Percentiles rank a stretch among this genome's conserved stretches.
Conservation (phyloP, 2,888 invertebrate genomes). For the Volucella bombylans region DNA sequence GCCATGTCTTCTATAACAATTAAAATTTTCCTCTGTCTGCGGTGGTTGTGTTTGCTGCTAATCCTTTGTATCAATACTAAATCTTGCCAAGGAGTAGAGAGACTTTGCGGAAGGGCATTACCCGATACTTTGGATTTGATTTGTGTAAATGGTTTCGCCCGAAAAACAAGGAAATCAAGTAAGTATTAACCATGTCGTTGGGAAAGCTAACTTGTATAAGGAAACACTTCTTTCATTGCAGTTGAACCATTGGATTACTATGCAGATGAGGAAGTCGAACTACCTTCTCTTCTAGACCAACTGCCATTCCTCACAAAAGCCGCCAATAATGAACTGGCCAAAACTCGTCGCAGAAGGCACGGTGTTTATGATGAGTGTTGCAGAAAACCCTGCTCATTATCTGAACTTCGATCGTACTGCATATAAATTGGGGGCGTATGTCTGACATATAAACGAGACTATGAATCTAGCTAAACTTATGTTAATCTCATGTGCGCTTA, state of each 20-base stretch:
- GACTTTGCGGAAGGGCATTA: slow-evolving; percentile 75
- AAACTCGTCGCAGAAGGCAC: slow-evolving; percentile 76
- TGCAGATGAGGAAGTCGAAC: slow-evolving; percentile 55
- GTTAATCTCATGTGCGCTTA: no score
- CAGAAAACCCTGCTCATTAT: slow-evolving; percentile 74
- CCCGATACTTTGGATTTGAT: slow-evolving; percentile 70
- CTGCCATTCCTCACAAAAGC: slow-evolving; percentile 72
- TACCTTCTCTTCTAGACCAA: slow-evolving; percentile 36
- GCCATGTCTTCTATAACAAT: no score
- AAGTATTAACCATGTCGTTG: slow-evolving; percentile 11
- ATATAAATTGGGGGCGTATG: slow-evolving; percentile 17
- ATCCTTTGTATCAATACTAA: background rate
- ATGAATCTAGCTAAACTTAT: no score
- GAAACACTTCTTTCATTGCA: slow-evolving; percentile 14
- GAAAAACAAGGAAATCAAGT: slow-evolving; percentile 74
- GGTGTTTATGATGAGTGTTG: slow-evolving; percentile 78
- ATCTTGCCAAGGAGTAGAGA: background rate
- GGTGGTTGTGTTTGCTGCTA: background rate
- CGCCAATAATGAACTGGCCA: slow-evolving; percentile 65
- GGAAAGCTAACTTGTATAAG: background rate
- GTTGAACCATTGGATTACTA: slow-evolving; percentile 54
- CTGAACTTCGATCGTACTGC: slow-evolving; percentile 76
- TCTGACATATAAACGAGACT: no score
- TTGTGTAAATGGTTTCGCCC: slow-evolving; percentile 76
- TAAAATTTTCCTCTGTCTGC: no score